Base-by-base conservation (phyloP, 2,113 vertebrate species). In the Hystrix cristata region DNA sequence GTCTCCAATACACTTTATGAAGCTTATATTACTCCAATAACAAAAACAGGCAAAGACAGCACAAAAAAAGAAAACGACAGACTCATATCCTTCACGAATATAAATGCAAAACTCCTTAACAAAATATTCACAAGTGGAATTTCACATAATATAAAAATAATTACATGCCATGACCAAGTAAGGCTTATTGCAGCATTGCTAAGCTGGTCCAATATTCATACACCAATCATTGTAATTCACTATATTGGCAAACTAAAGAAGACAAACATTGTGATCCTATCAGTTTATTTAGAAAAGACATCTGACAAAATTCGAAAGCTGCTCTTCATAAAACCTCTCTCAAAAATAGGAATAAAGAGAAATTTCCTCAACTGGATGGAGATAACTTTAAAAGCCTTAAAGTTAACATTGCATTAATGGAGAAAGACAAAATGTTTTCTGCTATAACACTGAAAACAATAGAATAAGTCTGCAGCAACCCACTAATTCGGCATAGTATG, bases 291-390 rank as follows among this genome's bases (percentile, higher is more conserved):
- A 71, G 78, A 80, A 81, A 74, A n/a, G 11, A n/a, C 4, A n/a
- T n/a, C 23, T 65, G 64, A 31, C n/a, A 74, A 72, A 92, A 92
- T 92, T 74, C 34, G 74, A 95, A 79, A 92, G 59, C n/a, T 55
- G 21, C 53, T 82, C 31, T 16, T 85, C 48, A 78, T 62, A 87
- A 84, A 83, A 55, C 27, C 8, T 62, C 53, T 86, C n/a, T 38
- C 46, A 64, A 71, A 92, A 38, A 80, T 15, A 31, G 46, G 13
- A 71, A 71, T 62, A 82, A 65, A 48, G 60, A 3, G 57, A 14
- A 55, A 69, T 11, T 64, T 69, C 25, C 34, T 87, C 43, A 29
- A 60, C 11, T 60, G 15, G 31, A 31, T 87, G 76, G 80, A 91
- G 25, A 46, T 29, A 72, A 34, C n/a, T 81, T 91, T n/a, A 55